Conservation (phyloP, 2,888 invertebrate species). For the Volucella zonaria region DNA sequence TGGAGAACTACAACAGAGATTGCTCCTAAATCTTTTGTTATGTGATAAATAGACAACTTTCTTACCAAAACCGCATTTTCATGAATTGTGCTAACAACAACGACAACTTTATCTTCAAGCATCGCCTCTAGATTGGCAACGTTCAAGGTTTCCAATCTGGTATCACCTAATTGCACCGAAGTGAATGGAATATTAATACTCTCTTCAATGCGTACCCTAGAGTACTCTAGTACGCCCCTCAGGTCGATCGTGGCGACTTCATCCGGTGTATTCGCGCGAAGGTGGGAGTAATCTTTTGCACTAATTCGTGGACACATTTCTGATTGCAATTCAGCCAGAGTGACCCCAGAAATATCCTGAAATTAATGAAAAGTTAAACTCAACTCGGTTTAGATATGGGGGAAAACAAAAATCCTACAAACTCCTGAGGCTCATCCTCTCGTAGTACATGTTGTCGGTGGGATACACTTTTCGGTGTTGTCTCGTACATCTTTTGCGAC, state of each 20-base stretch:
- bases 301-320: slow-evolving; percentile 93
- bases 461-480: slow-evolving; percentile 94
- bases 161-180: slow-evolving; percentile 88
- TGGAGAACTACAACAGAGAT: slow-evolving; percentile 89
- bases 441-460: slow-evolving; percentile 90
- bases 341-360: slow-evolving; percentile 85
- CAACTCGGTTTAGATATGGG: background rate
- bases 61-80: slow-evolving; percentile 89
- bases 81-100: slow-evolving; percentile 90
- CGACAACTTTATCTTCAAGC: slow-evolving; percentile 87
- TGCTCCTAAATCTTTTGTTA: background rate
- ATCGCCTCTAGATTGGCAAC: slow-evolving; percentile 85
- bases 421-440: slow-evolving; percentile 78
- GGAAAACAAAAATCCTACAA: slow-evolving; percentile 77
- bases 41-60: slow-evolving; percentile 8
- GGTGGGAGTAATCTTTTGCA: slow-evolving; percentile 90
- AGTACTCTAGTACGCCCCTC: slow-evolving; percentile 84
- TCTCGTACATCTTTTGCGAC: slow-evolving; percentile 90
- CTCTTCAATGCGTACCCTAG: slow-evolving; percentile 89
- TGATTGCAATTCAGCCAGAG: slow-evolving; percentile 87
- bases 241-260: slow-evolving; percentile 88
- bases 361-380: slow-evolving; percentile 71
- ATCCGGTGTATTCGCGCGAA: slow-evolving; percentile 86
- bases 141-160: slow-evolving; percentile 88
- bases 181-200: slow-evolving; percentile 95